Conservation (phyloP, 2,888 invertebrate genomes). For the Lutraria lutraria region DNA sequence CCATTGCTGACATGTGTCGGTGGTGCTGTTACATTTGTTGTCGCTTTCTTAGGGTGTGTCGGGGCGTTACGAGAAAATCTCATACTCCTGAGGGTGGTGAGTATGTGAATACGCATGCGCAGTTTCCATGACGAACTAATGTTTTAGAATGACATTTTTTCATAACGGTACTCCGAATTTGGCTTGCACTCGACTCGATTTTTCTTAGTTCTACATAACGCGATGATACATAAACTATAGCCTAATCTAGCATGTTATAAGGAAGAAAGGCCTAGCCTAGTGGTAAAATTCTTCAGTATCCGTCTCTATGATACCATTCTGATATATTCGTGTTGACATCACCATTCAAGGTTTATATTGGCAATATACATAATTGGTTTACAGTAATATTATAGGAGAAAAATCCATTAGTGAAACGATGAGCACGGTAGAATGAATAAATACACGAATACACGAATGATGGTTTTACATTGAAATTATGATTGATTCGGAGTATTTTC, state of each 20-base stretch:
- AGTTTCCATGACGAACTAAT: neutral
- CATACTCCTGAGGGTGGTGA: conserved; percentile 95
- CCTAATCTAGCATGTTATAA: no score
- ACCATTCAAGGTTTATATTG: neutral
- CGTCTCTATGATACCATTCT: no score
- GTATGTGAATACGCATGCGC: conserved; percentile 34
- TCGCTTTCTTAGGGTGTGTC: conserved; percentile 97
- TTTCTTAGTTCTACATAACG: no score
- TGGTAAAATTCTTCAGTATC: no score
- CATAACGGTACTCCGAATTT: no score
- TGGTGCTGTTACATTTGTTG: conserved; percentile 95
- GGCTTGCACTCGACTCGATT: no score
- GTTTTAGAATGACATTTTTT: neutral
- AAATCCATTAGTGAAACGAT: neutral
- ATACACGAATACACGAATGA: neutral
- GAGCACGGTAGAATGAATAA: neutral
- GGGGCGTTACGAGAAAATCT: conserved; percentile 96
- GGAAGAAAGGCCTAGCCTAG: no score
- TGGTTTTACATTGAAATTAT: neutral
- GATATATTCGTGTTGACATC: neutral
- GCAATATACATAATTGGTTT: conserved; percentile 15
- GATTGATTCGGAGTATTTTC: neutral
- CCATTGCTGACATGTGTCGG: conserved; percentile 95
- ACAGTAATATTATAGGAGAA: neutral
- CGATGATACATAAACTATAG: no score